phyloP scores from a whole-genome alignment of 2,888 invertebrate genomes.

The Rhimphoctona megacephalus region DNA sequence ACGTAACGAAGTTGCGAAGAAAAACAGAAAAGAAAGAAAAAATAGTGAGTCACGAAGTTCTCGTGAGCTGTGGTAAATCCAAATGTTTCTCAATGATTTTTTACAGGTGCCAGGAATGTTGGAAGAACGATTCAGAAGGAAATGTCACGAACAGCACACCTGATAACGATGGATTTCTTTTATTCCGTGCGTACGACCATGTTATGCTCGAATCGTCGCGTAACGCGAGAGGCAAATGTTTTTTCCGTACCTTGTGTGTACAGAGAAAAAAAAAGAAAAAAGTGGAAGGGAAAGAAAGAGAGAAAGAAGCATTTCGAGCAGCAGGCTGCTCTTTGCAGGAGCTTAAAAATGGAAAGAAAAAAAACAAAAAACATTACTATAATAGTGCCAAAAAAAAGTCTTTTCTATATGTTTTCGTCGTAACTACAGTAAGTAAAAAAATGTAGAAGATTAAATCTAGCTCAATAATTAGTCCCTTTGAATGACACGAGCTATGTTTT shows the following conservation, averaged over 20 bases:
- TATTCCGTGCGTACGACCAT: slow-evolving; percentile 60
- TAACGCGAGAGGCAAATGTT: slow-evolving; percentile 34
- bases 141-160: slow-evolving; percentile 81
- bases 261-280: background rate
- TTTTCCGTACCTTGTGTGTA: slow-evolving; percentile 20
- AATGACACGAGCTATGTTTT: slow-evolving; percentile 20
- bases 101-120: slow-evolving; percentile 88
- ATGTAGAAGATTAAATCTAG: slow-evolving; percentile 33
- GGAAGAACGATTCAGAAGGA: slow-evolving; percentile 87
- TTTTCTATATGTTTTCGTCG: slow-evolving; percentile 55
- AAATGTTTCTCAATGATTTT: slow-evolving; percentile 71
- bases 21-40: background rate
- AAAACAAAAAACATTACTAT: slow-evolving; percentile 29
- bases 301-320: slow-evolving; percentile 71
- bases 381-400: slow-evolving; percentile 69
- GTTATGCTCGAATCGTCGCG: slow-evolving; percentile 48
- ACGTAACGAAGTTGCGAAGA: slow-evolving; percentile 1
- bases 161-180: slow-evolving; percentile 79
- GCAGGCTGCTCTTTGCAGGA: slow-evolving; percentile 75
- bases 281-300: background rate
- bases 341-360: slow-evolving; percentile 54
- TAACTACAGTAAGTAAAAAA: slow-evolving; percentile 30
- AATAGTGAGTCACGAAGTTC: background rate
- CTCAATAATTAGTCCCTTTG: slow-evolving; percentile 34
- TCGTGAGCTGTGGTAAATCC: slow-evolving; percentile 54